Base-by-base conservation (phyloP, 1,140 invertebrate species). In the Trialeurodes vaporariorum region DNA sequence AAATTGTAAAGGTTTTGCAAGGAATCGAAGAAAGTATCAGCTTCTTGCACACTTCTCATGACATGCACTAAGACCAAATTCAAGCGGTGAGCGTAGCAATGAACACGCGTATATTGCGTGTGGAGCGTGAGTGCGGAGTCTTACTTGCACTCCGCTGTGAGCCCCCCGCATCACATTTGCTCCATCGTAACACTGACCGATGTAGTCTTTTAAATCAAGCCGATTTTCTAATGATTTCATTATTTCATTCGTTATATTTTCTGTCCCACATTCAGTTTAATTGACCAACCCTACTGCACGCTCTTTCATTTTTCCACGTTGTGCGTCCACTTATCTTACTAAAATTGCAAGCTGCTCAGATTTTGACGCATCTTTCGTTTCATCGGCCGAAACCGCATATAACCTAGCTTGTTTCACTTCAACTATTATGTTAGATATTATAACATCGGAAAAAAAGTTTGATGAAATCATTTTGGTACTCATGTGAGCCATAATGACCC, bases 61-160 rank as follows among this genome's bases (percentile, higher is more conserved):
- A 27, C 58, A 17, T 26, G 64, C 25, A 17, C 25, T 65, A 1
- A 65, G 21, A 27, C 34, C 21, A 66, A 34, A 23, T 66, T 66
- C 5, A 66, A 61, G 17, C 59, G 58, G 13, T 66, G 59, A 1
- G 49, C 64, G 27, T 59, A 66, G 24, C 49, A 66, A 17, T 59
- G 64, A 24, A 66, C 24, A 66, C n/a, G n/a, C n/a, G n/a, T 59
- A 66, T 9, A 66, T n/a, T 26, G 58, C 64, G n/a, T 66, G 58
- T 25, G 64, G 49, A n/a, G 49, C 49, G 22, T 17, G 22, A 59
- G 12, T 25, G 11, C 21, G 24, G 26, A 66, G 58, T 66, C 25
- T 2, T 60, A 59, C 24, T 27, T 66, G 64, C 22, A 66, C 24
- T 23, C 58, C 24, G 26, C n/a, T 25, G 22, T 59, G 27, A 5